Evolutionary conservation across 2,888 invertebrate genomes (phyloP).

Genomic region (Zonitis immaculata): DNA sequence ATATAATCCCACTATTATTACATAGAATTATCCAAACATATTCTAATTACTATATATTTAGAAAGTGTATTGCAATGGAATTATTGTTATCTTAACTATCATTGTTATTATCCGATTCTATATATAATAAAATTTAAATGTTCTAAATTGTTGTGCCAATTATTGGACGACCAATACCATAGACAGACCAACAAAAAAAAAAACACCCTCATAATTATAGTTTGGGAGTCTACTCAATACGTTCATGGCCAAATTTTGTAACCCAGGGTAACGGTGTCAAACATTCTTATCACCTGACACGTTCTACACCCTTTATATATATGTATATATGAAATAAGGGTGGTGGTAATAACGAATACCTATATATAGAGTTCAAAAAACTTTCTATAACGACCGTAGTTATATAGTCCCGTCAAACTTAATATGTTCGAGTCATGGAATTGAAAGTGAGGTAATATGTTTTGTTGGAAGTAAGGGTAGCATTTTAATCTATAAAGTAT

Average conservation of each 20-base stretch:
- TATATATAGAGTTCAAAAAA: neutral
- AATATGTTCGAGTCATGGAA: neutral
- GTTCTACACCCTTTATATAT: no score
- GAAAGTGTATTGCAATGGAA: conserved; percentile 3
- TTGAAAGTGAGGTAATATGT: neutral
- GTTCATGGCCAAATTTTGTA: neutral
- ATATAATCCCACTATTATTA: neutral
- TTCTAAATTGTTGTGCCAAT: neutral
- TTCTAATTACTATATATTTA: conserved; percentile 1
- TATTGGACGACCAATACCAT: neutral
- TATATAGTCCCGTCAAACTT: neutral
- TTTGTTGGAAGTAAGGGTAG: neutral
- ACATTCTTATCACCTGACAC: neutral
- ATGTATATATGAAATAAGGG: neutral
- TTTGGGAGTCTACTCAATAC: neutral
- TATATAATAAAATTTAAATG: no score
- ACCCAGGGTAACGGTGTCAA: neutral
- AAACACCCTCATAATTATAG: neutral
- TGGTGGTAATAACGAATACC: neutral
- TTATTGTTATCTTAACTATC: conserved; percentile 2
- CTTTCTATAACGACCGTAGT: neutral
- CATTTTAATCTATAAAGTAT: no score
- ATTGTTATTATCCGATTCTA: neutral
- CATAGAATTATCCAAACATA: conserved; percentile 1
- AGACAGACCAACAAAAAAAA: neutral